These are phyloP conservation scores for Diorhabda elongata DNA, from an alignment of 1,140 invertebrate genomes.

Conservation along the genomic window DNA sequence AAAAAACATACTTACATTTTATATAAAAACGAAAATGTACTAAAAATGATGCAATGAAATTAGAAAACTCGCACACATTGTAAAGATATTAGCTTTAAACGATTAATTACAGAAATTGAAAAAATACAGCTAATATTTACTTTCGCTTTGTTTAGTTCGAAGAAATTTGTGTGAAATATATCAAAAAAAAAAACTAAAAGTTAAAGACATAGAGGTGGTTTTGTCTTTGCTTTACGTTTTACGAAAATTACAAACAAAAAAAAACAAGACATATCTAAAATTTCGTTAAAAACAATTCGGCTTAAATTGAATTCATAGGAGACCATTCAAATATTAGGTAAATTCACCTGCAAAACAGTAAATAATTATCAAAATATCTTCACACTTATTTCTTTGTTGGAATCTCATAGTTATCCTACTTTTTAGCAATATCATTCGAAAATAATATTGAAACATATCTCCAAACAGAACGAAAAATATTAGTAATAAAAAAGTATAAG, in stretches of 20 bases:
- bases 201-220: slow-evolving; percentile 21
- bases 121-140: neutral
- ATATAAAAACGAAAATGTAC: slow-evolving; percentile 1
- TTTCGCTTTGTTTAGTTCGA: neutral
- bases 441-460: neutral
- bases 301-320: too few relatives aligned
- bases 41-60: neutral
- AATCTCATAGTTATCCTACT: neutral
- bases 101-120: neutral
- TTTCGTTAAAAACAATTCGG: too few relatives aligned
- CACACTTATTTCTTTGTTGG: neutral
- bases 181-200: slow-evolving; percentile 7
- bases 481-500: neutral
- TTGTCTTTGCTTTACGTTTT: slow-evolving; percentile 22
- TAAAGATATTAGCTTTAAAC: neutral
- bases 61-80: slow-evolving; percentile 2
- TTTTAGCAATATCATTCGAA: neutral
- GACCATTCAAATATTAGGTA: too few relatives aligned
- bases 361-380: neutral
- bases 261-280: too few relatives aligned
- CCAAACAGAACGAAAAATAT: neutral
- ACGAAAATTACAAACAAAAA: neutral
- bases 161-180: neutral
- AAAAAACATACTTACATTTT: neutral
- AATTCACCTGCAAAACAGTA: too few relatives aligned